Evolutionary conservation across 35 echinoderm and acorn worm species (phyloP).

Genomic region (Anneissia japonica): DNA sequence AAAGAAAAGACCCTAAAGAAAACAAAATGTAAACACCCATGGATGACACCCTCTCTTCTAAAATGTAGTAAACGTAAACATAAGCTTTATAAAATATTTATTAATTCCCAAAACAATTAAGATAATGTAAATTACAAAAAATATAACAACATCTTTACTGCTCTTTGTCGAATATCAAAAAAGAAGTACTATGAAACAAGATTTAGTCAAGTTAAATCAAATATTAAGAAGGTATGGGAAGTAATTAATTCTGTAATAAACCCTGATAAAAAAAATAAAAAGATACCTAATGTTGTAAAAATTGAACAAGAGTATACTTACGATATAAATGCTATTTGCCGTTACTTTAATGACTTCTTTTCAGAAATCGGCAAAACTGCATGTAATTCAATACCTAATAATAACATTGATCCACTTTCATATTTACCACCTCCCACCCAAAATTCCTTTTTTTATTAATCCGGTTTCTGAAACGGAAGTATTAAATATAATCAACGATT

Average conservation of each 20-base stretch:
- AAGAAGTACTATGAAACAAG: not conserved
- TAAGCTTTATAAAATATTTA: not conserved
- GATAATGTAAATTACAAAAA: not conserved
- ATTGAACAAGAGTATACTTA: not conserved
- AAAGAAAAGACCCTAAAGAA: not conserved
- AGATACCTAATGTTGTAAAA: not conserved
- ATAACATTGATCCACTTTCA: too few species aligned
- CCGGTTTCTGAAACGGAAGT: too few species aligned
- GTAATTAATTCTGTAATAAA: not conserved
- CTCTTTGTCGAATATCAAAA: not conserved
- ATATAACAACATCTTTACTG: not conserved
- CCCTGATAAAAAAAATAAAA: not conserved
- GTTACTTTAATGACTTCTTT: too few species aligned
- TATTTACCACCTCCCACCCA: too few species aligned
- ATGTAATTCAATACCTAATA: too few species aligned
- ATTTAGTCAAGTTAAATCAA: not conserved
- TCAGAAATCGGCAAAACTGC: too few species aligned
- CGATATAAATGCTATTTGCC: not conserved
- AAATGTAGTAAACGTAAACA: not conserved
- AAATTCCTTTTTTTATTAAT: too few species aligned
- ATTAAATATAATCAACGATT: too few species aligned
- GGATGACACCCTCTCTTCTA: not conserved
- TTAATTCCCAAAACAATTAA: not conserved
- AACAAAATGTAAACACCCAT: not conserved
- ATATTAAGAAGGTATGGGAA: not conserved